These are phyloP conservation scores for Ardeotis arabs DNA, from an alignment of 2,113 vertebrate species.

Conservation along the genomic window DNA sequence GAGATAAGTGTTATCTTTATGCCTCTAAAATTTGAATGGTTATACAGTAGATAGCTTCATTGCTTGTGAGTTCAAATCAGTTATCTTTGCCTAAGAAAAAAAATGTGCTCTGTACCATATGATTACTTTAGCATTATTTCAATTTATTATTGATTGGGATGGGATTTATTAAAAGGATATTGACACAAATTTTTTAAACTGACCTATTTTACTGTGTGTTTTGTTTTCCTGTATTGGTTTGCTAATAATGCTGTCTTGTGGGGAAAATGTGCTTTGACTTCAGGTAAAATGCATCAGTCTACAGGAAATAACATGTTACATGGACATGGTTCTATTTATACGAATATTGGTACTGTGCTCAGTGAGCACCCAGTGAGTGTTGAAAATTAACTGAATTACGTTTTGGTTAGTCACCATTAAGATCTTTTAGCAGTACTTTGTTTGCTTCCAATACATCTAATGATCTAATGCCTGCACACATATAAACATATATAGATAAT, in stretches of 20 bases:
- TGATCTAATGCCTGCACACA: not conserved
- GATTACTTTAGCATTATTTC: not conserved
- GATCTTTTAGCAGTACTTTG: not conserved
- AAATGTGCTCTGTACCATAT: not conserved
- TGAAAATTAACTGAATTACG: not conserved
- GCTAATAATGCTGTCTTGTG: not conserved
- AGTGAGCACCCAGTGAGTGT: not conserved
- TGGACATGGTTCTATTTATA: not conserved
- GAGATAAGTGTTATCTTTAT: not conserved
- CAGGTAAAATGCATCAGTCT: not conserved
- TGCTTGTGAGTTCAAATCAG: not conserved
- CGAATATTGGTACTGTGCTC: not conserved
- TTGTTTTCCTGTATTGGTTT: not conserved
- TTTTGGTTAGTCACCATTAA: not conserved
- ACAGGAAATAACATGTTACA: not conserved
- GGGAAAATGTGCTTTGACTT: not conserved
- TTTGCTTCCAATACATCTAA: not conserved
- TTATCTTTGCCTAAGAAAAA: not conserved
- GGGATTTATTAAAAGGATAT: not conserved
- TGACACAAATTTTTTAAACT: not conserved
- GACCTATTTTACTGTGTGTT: not conserved
- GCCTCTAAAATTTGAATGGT: not conserved
- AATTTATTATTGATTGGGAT: not conserved
- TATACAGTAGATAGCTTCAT: not conserved
- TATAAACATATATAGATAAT: not conserved